phyloP scores from a whole-genome alignment of 2,797 vertebrate species.

The Cuculus canorus region DNA sequence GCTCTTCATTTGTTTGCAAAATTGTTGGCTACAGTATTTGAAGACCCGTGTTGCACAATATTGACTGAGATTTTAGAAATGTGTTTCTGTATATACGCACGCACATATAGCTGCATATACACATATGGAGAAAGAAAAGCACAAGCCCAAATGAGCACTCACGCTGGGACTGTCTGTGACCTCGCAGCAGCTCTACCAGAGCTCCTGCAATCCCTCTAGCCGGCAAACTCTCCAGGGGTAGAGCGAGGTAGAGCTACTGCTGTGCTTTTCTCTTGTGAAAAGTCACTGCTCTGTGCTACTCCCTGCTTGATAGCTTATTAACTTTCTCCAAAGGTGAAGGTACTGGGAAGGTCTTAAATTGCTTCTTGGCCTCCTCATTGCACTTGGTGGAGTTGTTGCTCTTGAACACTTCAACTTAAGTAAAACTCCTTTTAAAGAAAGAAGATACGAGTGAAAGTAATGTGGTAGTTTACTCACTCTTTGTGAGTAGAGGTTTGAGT shows the following conservation, averaged over 20 bases:
- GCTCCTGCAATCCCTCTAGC: background rate
- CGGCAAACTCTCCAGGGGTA: background rate
- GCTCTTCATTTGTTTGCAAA: background rate
- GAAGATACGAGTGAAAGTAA: background rate
- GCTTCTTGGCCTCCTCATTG: background rate
- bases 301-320: background rate
- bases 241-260: background rate
- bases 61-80: background rate
- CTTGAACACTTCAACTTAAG: background rate
- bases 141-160: background rate
- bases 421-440: background rate
- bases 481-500: background rate
- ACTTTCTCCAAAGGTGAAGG: background rate
- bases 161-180: fast-evolving
- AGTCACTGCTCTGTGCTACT: background rate
- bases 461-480: background rate
- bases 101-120: background rate
- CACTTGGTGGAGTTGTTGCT: background rate
- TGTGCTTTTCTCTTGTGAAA: background rate
- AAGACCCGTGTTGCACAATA: background rate
- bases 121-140: background rate
- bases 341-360: background rate
- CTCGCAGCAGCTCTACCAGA: background rate
- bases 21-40: background rate
- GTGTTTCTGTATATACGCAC: background rate